Evolutionary conservation across 2,888 invertebrate species (phyloP), one percentile per base, ranked within the genome.

Genomic region (Nasonovia ribisnigri): DNA sequence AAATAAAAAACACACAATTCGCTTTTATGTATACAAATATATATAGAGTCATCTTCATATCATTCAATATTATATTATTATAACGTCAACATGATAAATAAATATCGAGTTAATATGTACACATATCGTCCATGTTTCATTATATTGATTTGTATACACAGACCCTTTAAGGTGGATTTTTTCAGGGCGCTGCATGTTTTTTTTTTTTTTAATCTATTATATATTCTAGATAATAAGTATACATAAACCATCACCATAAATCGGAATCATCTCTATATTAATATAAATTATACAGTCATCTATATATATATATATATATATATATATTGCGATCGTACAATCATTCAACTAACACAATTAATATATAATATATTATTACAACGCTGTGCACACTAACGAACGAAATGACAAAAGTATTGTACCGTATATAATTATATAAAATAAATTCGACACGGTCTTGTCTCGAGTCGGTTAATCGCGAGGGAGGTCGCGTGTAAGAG

Each of bases 121-220:
- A 43, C 26, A 29, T 42, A 57, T 86, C 54, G 57, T 86, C 20
- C 36, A 77, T 77, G 77, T 77, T 42, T 36, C 36, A 77, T 77
- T 42, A 36, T 92, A 51, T 92, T 48, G 13, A 87, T 26, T 51
- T 51, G 42, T 77, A 51, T 51, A 77, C 92, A 57, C 20, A 51
- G 51, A 46, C 42, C 48, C 26, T n/a, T n/a, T 77, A 29, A 42
- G 91, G 86, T 91, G 91, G 60, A 91, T 91, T 91, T 46, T 57
- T 84, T 54, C 60, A 86, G 90, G 90, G 90, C 24, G 42, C 60
- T 93, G 93, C 93, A 93, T 93, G 93, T 89, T 84, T 89, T 88
- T 54, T 43, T 84, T 67, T 90, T 54, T 43, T 29, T 57, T 29
- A 29, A 51, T 43, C n/a, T 48, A 36, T 67, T 67, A 67, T 90